Evolutionary conservation across 2,888 invertebrate species (phyloP).

Genomic region (Drosophila quasianomalipes): DNA sequence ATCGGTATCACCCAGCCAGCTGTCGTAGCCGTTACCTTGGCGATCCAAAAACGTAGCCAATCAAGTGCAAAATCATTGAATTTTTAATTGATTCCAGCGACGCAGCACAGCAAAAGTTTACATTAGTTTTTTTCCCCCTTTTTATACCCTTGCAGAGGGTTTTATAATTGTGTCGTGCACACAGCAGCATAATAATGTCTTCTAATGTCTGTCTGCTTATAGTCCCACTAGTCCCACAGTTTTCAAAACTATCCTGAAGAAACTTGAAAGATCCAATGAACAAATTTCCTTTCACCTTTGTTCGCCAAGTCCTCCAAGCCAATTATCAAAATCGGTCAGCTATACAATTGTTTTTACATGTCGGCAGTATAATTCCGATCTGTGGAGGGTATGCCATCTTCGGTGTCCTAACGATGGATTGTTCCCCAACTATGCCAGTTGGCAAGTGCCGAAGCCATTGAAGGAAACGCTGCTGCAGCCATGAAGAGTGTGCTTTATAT

Average conservation of each 20-base stretch:
- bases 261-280: not conserved
- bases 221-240: not conserved
- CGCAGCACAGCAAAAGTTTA: constrained; percentile 39
- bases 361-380: not conserved
- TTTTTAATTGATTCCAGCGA: constrained; percentile 74
- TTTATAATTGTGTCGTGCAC: not conserved
- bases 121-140: constrained; percentile 26
- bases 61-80: constrained; percentile 78
- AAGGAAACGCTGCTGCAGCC: not conserved
- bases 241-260: not conserved
- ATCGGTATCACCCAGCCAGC: constrained; percentile 9
- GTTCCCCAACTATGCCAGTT: not conserved
- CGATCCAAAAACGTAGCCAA: constrained; percentile 67
- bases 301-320: not conserved
- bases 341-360: not conserved
- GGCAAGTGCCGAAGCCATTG: not conserved
- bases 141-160: constrained; percentile 11
- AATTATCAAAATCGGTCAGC: not conserved
- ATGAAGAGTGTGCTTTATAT: not conserved
- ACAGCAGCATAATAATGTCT: not conserved
- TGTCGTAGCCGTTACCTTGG: constrained; percentile 55
- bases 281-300: not conserved
- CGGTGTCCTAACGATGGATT: not conserved
- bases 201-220: not conserved
- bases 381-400: not conserved